Base-by-base conservation (phyloP, 2,797 vertebrate genomes). In the Alauda arvensis region DNA sequence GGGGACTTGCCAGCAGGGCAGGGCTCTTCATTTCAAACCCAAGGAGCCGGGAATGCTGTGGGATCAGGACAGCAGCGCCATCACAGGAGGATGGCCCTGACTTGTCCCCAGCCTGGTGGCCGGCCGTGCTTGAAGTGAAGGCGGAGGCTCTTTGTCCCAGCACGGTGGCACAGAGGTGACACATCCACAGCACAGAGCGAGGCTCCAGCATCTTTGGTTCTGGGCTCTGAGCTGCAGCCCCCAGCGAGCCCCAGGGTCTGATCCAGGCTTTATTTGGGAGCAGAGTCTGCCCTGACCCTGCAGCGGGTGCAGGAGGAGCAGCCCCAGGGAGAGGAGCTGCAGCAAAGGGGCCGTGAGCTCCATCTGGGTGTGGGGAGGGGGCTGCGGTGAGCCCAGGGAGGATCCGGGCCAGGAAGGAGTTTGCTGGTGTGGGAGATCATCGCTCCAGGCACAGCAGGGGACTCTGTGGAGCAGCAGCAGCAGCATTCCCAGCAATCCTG, bases 51-150 rank as follows among this genome's bases (percentile, higher is more conserved):
- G n/a, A 74, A n/a, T 60, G 34, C 20, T 46, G 51, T n/a, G 59
- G 39, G 60, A 45, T 33, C 20, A 31, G 37, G 7, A 7, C 28
- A 55, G 10, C 29, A 17, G 28, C 10, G 8, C 39, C 19, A 5
- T 0, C 3, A 1, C 0, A 21, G 14, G 12, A 67, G 37, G 11
- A 68, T 29, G 74, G 29, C 4, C 18, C 31, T 14, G 42, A 12
- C 15, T 24, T 57, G 37, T 67, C 20, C 20, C 28, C 48, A 71
- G 24, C 18, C 46, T 74, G 28, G 40, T 59, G 37, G 19, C 18
- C 0, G 0, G n/a, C 29, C 4, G 0, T 0, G 1, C 26, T 28
- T 10, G 24, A 14, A 15, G 12, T 11, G 52, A 43, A 53, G 60
- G 23, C 5, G 1, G 18, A 51, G 21, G 18, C 4, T 24, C 34